phyloP scores from a whole-genome alignment of 2,113 vertebrate genomes.

The Ictidomys tridecemlineatus region DNA sequence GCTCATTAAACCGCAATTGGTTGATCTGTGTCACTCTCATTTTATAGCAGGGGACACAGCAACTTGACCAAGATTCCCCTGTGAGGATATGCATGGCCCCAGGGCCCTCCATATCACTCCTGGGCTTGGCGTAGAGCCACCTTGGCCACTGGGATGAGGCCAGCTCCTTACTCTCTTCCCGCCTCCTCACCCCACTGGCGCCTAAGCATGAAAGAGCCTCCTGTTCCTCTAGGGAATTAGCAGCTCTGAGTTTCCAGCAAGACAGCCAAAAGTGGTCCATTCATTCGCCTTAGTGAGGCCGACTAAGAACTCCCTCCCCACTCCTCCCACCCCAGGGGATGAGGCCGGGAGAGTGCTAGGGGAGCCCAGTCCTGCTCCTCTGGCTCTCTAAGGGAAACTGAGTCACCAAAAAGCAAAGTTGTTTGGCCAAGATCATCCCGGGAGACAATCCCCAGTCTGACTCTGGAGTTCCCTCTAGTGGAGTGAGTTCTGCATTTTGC shows the following conservation, averaged over 20 bases:
- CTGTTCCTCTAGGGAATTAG: conserved; percentile 80
- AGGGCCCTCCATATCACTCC: background rate
- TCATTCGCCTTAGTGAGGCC: conserved; percentile 54
- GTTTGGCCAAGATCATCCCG: background rate
- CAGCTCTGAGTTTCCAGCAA: conserved; percentile 48
- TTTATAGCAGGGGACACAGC: background rate
- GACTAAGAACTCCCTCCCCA: background rate
- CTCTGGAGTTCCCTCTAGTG: background rate
- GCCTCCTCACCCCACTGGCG: conserved; percentile 70
- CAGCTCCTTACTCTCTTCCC: conserved; percentile 65
- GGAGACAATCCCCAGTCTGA: background rate
- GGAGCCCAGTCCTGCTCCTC: background rate
- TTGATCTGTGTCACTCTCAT: background rate
- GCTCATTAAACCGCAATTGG: background rate
- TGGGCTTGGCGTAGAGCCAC: conserved; percentile 44
- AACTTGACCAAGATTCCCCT: background rate
- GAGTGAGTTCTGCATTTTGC: background rate
- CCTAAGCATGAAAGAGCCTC: conserved; percentile 76
- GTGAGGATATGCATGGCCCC: background rate
- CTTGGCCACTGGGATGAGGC: conserved; percentile 48
- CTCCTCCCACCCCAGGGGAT: background rate
- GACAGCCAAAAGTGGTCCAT: conserved; percentile 72
- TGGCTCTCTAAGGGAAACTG: conserved; percentile 16
- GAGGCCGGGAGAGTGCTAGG: background rate
- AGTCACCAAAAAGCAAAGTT: conserved; percentile 21